A percentile compares a stretch with the other conserved stretches of the same genome.
These are phyloP conservation scores for Globia sparganii DNA, from an alignment of 2,888 invertebrate species.

Conservation along the genomic window DNA sequence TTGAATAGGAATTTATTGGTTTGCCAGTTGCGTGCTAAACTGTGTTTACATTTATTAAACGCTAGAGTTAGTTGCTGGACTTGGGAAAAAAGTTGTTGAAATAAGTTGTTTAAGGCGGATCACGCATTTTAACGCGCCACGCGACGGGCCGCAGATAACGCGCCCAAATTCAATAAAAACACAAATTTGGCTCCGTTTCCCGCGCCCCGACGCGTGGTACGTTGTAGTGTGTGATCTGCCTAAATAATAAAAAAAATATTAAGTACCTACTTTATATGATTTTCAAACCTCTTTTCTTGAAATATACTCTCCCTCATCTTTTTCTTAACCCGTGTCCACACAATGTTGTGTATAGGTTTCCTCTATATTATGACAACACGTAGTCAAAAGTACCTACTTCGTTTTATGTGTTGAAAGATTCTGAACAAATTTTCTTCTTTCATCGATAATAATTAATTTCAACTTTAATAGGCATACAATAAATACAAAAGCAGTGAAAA, in stretches of 20 bases:
- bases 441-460: neutral
- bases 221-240: neutral
- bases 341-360: neutral
- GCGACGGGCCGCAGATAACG: neutral
- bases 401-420: too few relatives aligned
- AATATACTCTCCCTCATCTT: neutral
- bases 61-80: neutral
- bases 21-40: constrained; percentile 42
- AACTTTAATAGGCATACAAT: neutral
- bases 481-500: neutral
- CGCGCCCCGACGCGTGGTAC: neutral
- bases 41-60: constrained; percentile 43
- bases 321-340: neutral
- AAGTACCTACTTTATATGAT: too few relatives aligned
- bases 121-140: neutral
- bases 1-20: constrained; percentile 70
- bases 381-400: neutral
- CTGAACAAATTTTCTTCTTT: neutral
- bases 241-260: too few relatives aligned
- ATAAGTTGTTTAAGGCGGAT: neutral
- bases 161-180: neutral
- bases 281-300: too few relatives aligned
- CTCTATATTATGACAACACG: neutral
- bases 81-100: neutral
- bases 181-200: neutral